Conservation (phyloP, 2,113 vertebrate genomes). For the Chaenocephalus aceratus region DNA sequence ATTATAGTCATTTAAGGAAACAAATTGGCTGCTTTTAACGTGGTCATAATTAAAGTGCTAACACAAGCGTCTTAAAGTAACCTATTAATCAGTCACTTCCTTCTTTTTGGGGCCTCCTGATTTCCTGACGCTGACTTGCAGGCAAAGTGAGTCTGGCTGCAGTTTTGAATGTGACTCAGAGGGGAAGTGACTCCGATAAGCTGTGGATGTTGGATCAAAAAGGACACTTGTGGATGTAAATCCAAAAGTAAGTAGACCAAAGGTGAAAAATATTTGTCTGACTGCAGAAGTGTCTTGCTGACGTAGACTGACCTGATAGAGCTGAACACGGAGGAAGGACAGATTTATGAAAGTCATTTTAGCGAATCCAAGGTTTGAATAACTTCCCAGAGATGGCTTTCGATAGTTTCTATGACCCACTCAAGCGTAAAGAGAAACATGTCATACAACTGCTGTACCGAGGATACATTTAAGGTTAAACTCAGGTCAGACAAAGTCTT, state of each 20-base stretch:
- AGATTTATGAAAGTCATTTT: background rate
- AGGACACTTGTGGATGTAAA: background rate
- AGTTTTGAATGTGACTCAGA: constrained; percentile 46
- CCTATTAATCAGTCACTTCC: constrained; percentile 35
- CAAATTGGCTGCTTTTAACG: background rate
- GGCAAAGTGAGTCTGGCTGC: constrained; percentile 23
- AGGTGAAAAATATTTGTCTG: background rate
- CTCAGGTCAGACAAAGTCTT: background rate
- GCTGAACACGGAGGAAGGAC: background rate
- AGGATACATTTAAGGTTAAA: background rate
- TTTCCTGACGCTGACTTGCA: constrained; percentile 25
- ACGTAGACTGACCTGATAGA: background rate
- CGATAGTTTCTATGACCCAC: constrained; percentile 22
- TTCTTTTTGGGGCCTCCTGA: background rate
- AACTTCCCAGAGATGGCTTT: constrained; percentile 13
- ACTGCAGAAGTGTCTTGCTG: background rate
- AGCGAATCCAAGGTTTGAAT: constrained; percentile 7
- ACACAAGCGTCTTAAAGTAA: constrained; percentile 4
- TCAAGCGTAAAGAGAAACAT: background rate
- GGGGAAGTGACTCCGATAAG: constrained; percentile 19
- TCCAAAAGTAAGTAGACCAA: background rate
- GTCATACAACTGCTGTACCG: background rate
- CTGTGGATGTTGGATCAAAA: constrained; percentile 5
- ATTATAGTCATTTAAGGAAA: background rate
- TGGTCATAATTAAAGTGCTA: constrained; percentile 18